Percentiles rank a stretch among this genome's conserved stretches.
Evolutionary conservation across 2,797 vertebrate species (phyloP).

Genomic region (Phoeniculus purpureus): DNA sequence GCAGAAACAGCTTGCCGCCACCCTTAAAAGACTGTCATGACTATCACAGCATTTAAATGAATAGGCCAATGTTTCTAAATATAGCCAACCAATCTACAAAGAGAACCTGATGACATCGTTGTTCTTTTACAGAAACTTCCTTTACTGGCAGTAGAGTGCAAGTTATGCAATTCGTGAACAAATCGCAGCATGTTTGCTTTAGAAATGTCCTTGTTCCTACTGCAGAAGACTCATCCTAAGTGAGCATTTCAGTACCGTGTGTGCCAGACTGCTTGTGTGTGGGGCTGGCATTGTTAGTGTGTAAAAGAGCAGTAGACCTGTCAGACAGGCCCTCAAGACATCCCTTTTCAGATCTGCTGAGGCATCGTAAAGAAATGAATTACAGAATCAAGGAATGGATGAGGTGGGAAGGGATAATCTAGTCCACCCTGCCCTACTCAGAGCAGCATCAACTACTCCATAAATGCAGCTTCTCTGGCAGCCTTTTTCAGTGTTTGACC

Average conservation of each 20-base stretch:
- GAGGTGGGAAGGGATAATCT: not conserved
- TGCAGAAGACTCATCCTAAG: not conserved
- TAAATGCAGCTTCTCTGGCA: not conserved
- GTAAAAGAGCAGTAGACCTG: not conserved
- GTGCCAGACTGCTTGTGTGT: not conserved
- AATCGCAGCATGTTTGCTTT: not conserved
- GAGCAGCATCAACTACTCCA: not conserved
- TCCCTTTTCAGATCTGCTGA: not conserved
- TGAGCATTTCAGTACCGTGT: not conserved
- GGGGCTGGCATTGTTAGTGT: not conserved
- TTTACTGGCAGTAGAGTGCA: not conserved
- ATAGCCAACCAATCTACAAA: not conserved
- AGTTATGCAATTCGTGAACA: constrained; percentile 2
- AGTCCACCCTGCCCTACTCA: not conserved
- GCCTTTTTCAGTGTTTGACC: not conserved
- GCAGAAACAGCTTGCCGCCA: not conserved
- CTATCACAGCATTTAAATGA: not conserved
- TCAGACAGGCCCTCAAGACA: not conserved
- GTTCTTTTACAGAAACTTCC: not conserved
- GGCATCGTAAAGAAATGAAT: not conserved
- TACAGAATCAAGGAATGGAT: not conserved
- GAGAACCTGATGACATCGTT: not conserved
- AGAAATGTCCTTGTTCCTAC: not conserved
- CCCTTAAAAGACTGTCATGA: not conserved
- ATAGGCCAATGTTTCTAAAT: not conserved